Base-by-base conservation (phyloP, 2,888 invertebrate genomes). In the Candidula unifasciata region DNA sequence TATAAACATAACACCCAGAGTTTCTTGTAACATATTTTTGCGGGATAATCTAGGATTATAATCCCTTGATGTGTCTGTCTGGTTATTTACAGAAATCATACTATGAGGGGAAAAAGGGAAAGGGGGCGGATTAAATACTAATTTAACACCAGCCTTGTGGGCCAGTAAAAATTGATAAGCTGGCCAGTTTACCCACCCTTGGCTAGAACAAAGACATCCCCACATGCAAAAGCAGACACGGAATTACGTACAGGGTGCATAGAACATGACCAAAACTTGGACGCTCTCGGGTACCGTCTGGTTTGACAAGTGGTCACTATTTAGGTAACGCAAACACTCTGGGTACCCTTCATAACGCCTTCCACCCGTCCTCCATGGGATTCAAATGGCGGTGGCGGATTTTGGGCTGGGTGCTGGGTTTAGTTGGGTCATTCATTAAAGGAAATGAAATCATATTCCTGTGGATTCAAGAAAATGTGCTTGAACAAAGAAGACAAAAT, bases 241-340 rank as follows among this genome's bases (percentile, higher is more conserved):
- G 27, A 85, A 30, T 52, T 3, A 86, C 94, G 93, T 89, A 94
- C 94, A 93, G 27, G 94, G 93, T 78, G 94, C 93, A 90, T 94
- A 94, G 89, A 94, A 94, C 93, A 94, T 93, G 66, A 94, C 93
- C 54, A 94, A 89, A 0, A 91, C 93, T 5, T 93, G 92, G 16
- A 88, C 95, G 80, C 96, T 96, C 85, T 95, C 95, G 89, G 95
- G 93, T 0, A 94, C 83, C 80, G 91, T 90, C 21, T 86, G 71
- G 86, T 94, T 94, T n/a, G n/a, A n/a, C 91, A 95, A 95, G 79
- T 91, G 94, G 64, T 92, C 93, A 90, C 96, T 95, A 6, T 96
- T 96, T 74, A 97, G 94, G 94, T 97, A 97, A 1, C 96, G 95
- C 18, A 98, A 96, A 44, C 44, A 44, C 92, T 97, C 94, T 5